Percentiles rank a stretch among this genome's conserved stretches.
Conservation (phyloP, 1,140 invertebrate genomes). For the Colletes gigas region DNA sequence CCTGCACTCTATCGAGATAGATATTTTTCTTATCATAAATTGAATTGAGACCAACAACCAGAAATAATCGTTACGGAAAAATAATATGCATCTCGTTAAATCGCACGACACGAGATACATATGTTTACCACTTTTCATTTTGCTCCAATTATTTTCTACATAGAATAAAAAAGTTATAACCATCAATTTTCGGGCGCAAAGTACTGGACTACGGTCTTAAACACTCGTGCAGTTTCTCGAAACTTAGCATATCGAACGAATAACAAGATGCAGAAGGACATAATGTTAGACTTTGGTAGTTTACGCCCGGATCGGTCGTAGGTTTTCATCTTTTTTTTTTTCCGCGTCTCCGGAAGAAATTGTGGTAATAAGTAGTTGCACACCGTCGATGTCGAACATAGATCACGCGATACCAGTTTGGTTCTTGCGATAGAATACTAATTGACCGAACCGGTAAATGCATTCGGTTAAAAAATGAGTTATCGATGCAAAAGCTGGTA, state of each 20-base stretch:
- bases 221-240: too few species aligned
- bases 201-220: too few species aligned
- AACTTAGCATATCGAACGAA: not conserved
- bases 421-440: constrained; percentile 27
- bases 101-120: too few species aligned
- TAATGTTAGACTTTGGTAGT: not conserved
- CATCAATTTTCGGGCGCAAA: too few species aligned
- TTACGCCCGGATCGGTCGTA: not conserved
- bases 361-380: not conserved
- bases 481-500: not conserved
- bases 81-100: too few species aligned
- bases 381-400: constrained; percentile 2
- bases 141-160: too few species aligned
- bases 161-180: too few species aligned
- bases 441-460: constrained; percentile 21
- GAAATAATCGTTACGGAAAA: too few species aligned
- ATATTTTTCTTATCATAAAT: not conserved
- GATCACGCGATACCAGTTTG: constrained; percentile 14
- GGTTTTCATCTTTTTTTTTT: not conserved
- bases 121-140: too few species aligned
- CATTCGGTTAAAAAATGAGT: not conserved
- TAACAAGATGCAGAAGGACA: not conserved
- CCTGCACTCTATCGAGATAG: too few species aligned
- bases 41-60: too few species aligned
- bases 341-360: not conserved